A percentile compares a stretch with the other conserved stretches of the same genome.
Evolutionary conservation across 2,888 invertebrate species (phyloP).

Genomic region (Erynnis tages): DNA sequence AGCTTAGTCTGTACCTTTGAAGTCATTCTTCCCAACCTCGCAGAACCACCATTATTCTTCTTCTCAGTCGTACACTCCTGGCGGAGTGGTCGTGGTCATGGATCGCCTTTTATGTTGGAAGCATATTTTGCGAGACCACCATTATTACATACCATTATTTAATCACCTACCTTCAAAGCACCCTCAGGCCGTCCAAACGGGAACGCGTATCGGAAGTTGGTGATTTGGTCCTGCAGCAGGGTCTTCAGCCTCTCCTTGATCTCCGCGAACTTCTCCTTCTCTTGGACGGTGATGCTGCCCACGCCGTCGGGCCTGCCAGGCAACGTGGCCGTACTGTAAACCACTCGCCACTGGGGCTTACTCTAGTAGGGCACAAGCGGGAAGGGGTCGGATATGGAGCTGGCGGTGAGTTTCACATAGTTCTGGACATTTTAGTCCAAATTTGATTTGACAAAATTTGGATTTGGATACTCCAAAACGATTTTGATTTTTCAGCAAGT

Average conservation of each 20-base stretch:
- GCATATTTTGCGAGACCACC: too few relatives aligned
- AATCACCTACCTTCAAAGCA: conserved; percentile 87
- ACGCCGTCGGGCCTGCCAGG: conserved; percentile 97
- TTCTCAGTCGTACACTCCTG: too few relatives aligned
- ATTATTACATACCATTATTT: not conserved
- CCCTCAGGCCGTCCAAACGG: conserved; percentile 99
- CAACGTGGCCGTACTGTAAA: conserved; percentile 79
- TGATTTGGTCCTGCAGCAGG: conserved; percentile 98
- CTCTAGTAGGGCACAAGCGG: conserved; percentile 77
- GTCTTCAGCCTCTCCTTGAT: conserved; percentile 97
- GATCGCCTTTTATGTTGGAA: too few relatives aligned
- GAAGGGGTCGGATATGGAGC: conserved; percentile 60
- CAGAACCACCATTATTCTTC: too few relatives aligned
- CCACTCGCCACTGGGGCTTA: conserved; percentile 73
- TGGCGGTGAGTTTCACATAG: conserved; percentile 43
- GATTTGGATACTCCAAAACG: too few relatives aligned
- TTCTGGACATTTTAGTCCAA: too few relatives aligned
- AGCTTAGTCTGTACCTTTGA: too few relatives aligned
- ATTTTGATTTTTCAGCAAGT: too few relatives aligned
- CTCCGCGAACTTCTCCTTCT: conserved; percentile 98
- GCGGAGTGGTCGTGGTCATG: too few relatives aligned
- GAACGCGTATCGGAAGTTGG: conserved; percentile 99
- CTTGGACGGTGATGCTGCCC: conserved; percentile 98
- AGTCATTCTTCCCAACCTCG: too few relatives aligned
- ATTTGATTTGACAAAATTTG: too few relatives aligned